These are phyloP conservation scores for Chiloscyllium plagiosum DNA, from an alignment of 2,113 vertebrate genomes.

Conservation along the genomic window DNA sequence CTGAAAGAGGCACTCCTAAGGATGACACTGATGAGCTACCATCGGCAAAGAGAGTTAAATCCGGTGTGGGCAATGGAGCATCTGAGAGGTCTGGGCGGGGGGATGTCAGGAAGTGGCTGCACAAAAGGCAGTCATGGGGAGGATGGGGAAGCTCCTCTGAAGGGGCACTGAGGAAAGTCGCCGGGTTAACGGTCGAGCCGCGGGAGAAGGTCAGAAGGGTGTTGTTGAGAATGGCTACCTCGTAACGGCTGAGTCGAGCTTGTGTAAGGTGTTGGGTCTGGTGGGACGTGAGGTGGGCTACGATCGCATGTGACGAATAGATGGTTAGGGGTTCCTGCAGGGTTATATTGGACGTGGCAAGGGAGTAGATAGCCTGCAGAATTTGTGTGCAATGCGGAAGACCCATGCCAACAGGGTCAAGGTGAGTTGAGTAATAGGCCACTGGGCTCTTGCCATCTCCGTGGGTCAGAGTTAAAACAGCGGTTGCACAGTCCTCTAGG, in stretches of 20 bases:
- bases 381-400: not conserved
- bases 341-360: not conserved
- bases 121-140: not conserved
- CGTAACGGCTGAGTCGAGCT: not conserved
- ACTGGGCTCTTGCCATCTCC: not conserved
- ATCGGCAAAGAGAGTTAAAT: not conserved
- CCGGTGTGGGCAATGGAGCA: not conserved
- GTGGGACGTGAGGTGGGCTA: not conserved
- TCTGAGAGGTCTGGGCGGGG: not conserved
- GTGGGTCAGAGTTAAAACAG: not conserved
- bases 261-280: not conserved
- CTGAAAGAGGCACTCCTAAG: too few species aligned
- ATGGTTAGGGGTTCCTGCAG: not conserved
- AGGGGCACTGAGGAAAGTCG: not conserved
- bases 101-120: not conserved
- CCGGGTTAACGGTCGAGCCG: not conserved
- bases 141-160: not conserved
- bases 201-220: not conserved
- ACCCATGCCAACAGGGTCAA: not conserved
- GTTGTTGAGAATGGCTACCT: not conserved
- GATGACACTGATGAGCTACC: too few species aligned
- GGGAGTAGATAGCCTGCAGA: not conserved
- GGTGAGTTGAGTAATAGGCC: not conserved
- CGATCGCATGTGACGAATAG: not conserved
- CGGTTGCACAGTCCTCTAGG: not conserved